Evolutionary conservation across 2,113 vertebrate genomes (phyloP).

Genomic region (Myotis davidii): DNA sequence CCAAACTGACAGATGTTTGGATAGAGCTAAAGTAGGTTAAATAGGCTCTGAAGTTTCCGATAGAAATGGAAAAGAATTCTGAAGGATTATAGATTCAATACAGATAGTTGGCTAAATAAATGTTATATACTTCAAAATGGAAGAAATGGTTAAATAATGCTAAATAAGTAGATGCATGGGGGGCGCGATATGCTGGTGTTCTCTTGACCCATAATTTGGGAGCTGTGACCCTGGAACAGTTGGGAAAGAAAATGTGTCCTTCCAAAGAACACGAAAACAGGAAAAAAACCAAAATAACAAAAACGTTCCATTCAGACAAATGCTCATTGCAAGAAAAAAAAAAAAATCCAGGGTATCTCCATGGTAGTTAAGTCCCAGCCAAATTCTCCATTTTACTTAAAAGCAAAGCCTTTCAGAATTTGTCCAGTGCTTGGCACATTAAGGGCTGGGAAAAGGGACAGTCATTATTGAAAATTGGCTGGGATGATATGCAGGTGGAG

Average conservation of each 20-base stretch:
- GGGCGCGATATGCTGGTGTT: background rate
- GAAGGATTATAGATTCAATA: background rate
- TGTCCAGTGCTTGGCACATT: constrained; percentile 67
- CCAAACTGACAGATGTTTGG: background rate
- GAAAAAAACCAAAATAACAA: too few species aligned
- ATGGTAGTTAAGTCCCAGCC: constrained; percentile 65
- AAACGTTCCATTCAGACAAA: constrained; percentile 47
- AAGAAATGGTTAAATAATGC: background rate
- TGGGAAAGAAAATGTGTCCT: background rate
- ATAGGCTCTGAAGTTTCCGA: background rate
- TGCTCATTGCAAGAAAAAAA: background rate
- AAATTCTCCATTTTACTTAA: constrained; percentile 59
- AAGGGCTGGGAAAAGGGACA: constrained; percentile 67
- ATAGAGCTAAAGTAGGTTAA: background rate
- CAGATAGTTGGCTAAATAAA: background rate
- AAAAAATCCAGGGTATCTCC: constrained; percentile 59
- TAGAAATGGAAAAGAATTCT: background rate
- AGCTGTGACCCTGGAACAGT: background rate
- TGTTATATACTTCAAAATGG: background rate
- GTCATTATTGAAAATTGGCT: constrained; percentile 72
- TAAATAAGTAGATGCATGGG: background rate
- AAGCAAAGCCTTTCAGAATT: constrained; percentile 66
- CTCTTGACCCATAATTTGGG: background rate
- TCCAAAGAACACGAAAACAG: constrained; percentile 29
- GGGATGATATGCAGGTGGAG: constrained; percentile 67